Conservation (phyloP, 2,888 invertebrate genomes). For the Glyphotaelius pellucidus region DNA sequence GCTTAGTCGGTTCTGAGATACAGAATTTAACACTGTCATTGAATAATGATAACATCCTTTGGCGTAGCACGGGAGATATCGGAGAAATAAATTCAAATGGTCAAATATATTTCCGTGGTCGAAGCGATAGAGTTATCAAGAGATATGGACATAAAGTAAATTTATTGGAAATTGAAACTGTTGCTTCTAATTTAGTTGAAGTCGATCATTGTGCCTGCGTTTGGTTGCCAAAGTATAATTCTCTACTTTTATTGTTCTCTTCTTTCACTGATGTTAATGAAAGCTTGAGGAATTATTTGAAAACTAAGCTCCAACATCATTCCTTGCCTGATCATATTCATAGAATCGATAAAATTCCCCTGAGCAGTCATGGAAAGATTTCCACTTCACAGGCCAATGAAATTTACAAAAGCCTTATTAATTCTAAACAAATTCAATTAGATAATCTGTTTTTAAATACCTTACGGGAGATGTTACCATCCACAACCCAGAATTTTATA, state of each 20-base stretch:
- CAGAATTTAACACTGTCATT: conserved; percentile 9
- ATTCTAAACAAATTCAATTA: conserved; percentile 69
- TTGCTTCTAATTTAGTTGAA: conserved; percentile 73
- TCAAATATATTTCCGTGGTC: conserved; percentile 80
- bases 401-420: conserved; percentile 69
- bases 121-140: conserved; percentile 85
- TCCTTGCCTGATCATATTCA: conserved; percentile 83
- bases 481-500: not conserved
- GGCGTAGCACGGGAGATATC: conserved; percentile 83
- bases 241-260: conserved; percentile 77
- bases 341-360: conserved; percentile 78
- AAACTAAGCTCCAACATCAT: conserved; percentile 74
- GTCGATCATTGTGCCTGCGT: conserved; percentile 77
- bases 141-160: conserved; percentile 85
- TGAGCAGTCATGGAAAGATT: conserved; percentile 85
- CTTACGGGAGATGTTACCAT: conserved; percentile 51
- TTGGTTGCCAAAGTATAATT: conserved; percentile 75
- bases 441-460: conserved; percentile 41
- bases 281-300: conserved; percentile 72
- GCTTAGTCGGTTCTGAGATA: conserved; percentile 73
- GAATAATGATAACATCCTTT: conserved; percentile 67
- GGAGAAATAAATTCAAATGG: conserved; percentile 77
- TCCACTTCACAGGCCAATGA: conserved; percentile 71
- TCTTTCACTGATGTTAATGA: conserved; percentile 71
- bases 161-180: conserved; percentile 77